Evolutionary conservation across 2,888 invertebrate genomes (phyloP), one percentile per base, ranked within the genome.

Genomic region (Scaptomyza flava): DNA sequence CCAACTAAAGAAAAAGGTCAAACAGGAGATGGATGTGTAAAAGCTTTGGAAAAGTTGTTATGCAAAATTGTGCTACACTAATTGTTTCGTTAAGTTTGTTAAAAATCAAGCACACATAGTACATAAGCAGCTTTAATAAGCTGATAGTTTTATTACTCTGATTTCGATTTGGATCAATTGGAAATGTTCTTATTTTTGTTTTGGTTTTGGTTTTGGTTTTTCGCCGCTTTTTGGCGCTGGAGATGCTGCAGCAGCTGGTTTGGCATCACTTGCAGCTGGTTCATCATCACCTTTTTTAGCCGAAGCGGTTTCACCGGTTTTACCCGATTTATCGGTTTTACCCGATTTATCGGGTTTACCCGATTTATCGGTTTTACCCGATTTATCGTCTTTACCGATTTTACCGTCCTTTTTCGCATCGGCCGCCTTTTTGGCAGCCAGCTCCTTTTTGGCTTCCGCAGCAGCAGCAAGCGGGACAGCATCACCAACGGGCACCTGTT

Each of bases 401-500:
- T n/a, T 36, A 12, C 47, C 38, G 8, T 12, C 8, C 31, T 17
- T 12, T 20, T 48, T 34, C 7, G 6, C 52, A 0, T 45, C 27
- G 2, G 46, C 42, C 2, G 53, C 52, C 27, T 30, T 14, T 31
- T 59, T 51, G 12, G 34, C 70, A 11, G 51, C 65, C 2, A 23
- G 27, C 46, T n/a, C 8, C 33, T 72, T 58, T 9, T 51, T 51
- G 11, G 65, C 59, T 20, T 30, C 36, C 56, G 52, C 41, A 4
- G 41, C 9, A 0, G 47, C 59, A 2, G 58, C 69, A n/a, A 48
- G 0, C 8, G 71, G 1, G 0, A 50, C 71, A 2, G 72, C 82
- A 62, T 79, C 81, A 0, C 78, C 81, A n/a, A 80, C 46, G 1
- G 80, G 78, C 30, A 79, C 80, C 36, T 82, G 36, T 0, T 75